A percentile compares a stretch with the other conserved stretches of the same genome.
These are phyloP conservation scores for Euphonia xanthogaster DNA, from an alignment of 2,797 vertebrate genomes.

Conservation along the genomic window DNA sequence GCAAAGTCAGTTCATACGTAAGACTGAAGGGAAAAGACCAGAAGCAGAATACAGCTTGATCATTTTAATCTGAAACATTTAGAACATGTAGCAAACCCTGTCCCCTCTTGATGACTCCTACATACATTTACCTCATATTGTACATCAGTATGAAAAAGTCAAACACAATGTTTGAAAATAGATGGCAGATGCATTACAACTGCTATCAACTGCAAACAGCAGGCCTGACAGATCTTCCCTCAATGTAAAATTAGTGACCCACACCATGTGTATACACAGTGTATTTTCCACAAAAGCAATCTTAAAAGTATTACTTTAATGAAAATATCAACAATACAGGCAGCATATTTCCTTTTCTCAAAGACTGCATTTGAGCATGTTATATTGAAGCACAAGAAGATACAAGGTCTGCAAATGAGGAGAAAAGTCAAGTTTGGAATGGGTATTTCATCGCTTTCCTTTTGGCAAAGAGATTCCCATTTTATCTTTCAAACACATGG, in stretches of 20 bases:
- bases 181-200: neutral
- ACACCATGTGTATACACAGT: neutral
- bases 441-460: neutral
- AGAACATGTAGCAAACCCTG: neutral
- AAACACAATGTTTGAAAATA: neutral
- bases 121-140: neutral
- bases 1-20: neutral
- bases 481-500: neutral
- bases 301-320: neutral
- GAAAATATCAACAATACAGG: neutral
- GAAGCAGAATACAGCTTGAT: neutral
- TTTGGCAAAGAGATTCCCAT: neutral
- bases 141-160: neutral
- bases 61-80: neutral
- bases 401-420: neutral
- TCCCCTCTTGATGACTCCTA: neutral
- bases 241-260: neutral
- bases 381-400: neutral
- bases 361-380: neutral
- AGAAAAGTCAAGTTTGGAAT: neutral
- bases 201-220: neutral
- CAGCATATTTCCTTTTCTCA: fast-evolving
- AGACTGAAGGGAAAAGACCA: neutral
- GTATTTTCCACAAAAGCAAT: neutral
- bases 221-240: neutral